Evolutionary conservation across 2,888 invertebrate genomes (phyloP), one percentile per base, ranked within the genome.

Genomic region (Pilophorus perplexus): DNA sequence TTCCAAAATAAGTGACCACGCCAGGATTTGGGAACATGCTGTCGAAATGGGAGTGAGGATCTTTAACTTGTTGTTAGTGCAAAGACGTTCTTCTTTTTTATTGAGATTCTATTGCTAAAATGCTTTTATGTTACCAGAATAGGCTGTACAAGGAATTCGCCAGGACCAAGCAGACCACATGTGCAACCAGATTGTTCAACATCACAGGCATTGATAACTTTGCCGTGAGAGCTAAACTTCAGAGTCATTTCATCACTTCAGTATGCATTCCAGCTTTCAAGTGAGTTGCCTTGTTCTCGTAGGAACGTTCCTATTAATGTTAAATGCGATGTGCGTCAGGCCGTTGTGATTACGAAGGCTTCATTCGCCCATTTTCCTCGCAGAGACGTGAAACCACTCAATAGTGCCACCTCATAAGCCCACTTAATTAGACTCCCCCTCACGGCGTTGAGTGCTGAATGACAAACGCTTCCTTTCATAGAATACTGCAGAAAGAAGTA

Each of bases 41-140:
- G 27, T 55, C 22, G 64, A 62, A 48, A 68, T 59, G 4, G 67
- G 66, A 23, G 69, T 69, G 38, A 55, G 55, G 1, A n/a, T n/a
- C n/a, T n/a, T n/a, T n/a, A n/a, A n/a, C n/a, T 10, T 33, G 37
- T 33, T 6, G 37, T 10, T 10, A 10, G 6, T 33, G 37, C n/a
- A 33, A 8, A 8, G 10, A 33, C 37, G 8, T n/a, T n/a, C n/a
- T n/a, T n/a, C n/a, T n/a, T n/a, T n/a, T n/a, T n/a, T n/a, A n/a
- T n/a, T n/a, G n/a, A n/a, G n/a, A n/a, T n/a, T n/a, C n/a, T n/a
- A n/a, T n/a, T n/a, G n/a, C n/a, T n/a, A n/a, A n/a, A n/a, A n/a
- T 46, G 2, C 1, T 5, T 46, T 46, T 46, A 23, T 3, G 27
- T n/a, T 28, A 28, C 27, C 33, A 52, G 52, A 28, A 52, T 6